A percentile compares a stretch with the other conserved stretches of the same genome.
Conservation (phyloP, 2,888 invertebrate genomes). For the Yponomeuta malinellus region DNA sequence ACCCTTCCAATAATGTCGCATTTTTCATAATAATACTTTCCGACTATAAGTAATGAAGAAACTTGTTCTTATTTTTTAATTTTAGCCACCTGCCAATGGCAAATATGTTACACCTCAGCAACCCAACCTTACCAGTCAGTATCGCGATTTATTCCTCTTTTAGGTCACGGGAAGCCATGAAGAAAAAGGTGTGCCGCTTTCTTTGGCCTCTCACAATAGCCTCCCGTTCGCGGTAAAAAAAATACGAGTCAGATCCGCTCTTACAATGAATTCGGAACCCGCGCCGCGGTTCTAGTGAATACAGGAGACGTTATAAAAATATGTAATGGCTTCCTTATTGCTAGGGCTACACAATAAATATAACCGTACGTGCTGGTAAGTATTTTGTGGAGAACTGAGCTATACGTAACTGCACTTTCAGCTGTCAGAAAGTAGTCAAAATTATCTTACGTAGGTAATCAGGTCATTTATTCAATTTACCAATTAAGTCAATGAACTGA, state of each 20-base stretch:
- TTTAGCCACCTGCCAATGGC: background rate
- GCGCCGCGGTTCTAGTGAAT: slow-evolving; percentile 29
- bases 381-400: too few relatives aligned
- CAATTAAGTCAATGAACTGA: too few relatives aligned
- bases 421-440: too few relatives aligned
- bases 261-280: slow-evolving; percentile 29
- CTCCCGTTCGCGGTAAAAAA: background rate
- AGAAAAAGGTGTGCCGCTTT: background rate
- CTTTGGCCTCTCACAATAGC: background rate
- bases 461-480: too few relatives aligned
- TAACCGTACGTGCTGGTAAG: background rate
- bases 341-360: background rate
- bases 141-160: background rate
- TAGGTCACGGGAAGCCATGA: slow-evolving; percentile 1
- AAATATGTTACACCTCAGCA: background rate
- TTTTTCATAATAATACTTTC: too few relatives aligned
- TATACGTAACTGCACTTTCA: background rate
- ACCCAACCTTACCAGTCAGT: background rate
- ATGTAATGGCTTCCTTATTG: slow-evolving; percentile 48
- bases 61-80: too few relatives aligned
- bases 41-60: too few relatives aligned
- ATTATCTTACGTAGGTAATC: too few relatives aligned
- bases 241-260: slow-evolving; percentile 14
- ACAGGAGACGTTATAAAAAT: slow-evolving; percentile 49
- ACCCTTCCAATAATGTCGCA: too few relatives aligned